Percentiles rank a stretch among this genome's conserved stretches.
phyloP scores from a whole-genome alignment of 1,140 invertebrate genomes.

The Diachasmimorpha longicaudata region DNA sequence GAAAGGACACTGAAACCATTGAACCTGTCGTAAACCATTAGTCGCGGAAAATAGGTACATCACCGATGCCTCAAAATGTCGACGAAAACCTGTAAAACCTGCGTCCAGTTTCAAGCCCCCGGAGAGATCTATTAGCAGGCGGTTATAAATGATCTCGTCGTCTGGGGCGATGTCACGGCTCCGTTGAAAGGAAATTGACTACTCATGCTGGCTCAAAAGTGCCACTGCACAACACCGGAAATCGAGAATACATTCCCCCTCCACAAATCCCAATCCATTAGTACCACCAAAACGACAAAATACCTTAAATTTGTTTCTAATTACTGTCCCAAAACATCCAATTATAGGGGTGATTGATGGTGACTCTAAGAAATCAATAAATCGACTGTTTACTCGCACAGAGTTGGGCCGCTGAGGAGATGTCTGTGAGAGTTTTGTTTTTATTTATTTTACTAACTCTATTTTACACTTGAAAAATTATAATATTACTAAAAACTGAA shows the following conservation, averaged over 20 bases:
- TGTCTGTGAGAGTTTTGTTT: no score
- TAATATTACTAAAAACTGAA: no score
- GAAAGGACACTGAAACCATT: neutral
- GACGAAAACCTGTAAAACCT: constrained; percentile 59
- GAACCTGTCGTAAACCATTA: constrained; percentile 14
- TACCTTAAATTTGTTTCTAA: neutral
- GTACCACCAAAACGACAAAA: neutral
- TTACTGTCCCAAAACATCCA: neutral
- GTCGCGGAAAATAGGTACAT: constrained; percentile 14
- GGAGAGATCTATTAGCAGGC: constrained; percentile 49
- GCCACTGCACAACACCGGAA: neutral
- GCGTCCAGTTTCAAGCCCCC: constrained; percentile 30
- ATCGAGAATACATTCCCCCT: neutral
- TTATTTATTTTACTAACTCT: no score
- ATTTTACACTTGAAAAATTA: no score
- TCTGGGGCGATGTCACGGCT: constrained; percentile 46
- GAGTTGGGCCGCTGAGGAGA: no score
- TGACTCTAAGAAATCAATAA: neutral
- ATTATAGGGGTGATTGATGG: neutral
- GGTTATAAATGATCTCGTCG: constrained; percentile 55
- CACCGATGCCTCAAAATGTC: constrained; percentile 51
- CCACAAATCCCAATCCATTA: neutral
- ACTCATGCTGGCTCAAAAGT: constrained; percentile 38
- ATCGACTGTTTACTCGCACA: no score
- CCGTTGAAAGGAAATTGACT: constrained; percentile 55